phyloP scores from a whole-genome alignment of 2,113 vertebrate genomes.

The Puffinus mauretanicus region DNA sequence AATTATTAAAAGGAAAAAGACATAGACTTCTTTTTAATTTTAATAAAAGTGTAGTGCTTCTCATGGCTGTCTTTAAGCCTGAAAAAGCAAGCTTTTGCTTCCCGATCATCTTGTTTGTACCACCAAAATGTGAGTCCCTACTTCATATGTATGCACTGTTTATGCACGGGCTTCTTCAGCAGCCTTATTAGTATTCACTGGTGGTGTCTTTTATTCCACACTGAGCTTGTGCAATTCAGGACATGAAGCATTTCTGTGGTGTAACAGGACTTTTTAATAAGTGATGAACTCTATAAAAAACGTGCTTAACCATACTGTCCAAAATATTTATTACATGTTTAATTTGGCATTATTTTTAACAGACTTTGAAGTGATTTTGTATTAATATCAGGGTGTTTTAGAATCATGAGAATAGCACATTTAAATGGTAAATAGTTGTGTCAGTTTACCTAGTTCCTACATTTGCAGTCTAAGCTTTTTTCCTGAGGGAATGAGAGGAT shows the following conservation, averaged over 20 bases:
- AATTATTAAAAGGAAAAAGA: constrained; percentile 10
- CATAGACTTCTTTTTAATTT: background rate
- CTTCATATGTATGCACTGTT: background rate
- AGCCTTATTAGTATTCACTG: background rate
- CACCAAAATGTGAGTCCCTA: background rate
- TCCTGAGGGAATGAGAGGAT: background rate
- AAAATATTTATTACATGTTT: background rate
- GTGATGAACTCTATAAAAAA: background rate
- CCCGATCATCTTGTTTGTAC: background rate
- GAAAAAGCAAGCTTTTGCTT: background rate
- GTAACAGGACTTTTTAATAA: background rate
- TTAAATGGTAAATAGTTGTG: background rate
- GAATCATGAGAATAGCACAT: background rate
- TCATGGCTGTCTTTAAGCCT: background rate
- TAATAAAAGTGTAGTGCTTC: background rate
- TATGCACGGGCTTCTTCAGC: background rate
- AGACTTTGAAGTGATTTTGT: background rate
- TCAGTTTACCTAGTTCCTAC: background rate
- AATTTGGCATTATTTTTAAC: background rate
- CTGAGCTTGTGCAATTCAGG: background rate
- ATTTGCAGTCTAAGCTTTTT: background rate
- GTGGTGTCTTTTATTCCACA: background rate
- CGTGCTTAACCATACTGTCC: background rate
- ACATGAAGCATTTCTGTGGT: background rate
- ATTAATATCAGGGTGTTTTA: background rate